These are phyloP conservation scores for Latrodectus geometricus DNA, from an alignment of 1,140 invertebrate genomes.

Conservation along the genomic window DNA sequence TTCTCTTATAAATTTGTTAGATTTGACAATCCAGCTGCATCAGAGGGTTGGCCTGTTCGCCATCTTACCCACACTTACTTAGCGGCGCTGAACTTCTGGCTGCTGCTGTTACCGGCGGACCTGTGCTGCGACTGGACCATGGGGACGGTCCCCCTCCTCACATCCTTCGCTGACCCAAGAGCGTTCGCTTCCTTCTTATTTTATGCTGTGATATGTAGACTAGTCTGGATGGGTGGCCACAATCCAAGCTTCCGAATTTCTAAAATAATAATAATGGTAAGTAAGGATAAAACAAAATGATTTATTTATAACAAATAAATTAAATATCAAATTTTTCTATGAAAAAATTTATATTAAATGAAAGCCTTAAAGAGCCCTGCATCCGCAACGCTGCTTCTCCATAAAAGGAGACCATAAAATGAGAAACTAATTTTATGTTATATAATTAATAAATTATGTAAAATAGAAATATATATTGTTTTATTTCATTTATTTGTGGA, in stretches of 20 bases:
- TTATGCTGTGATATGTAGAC: conserved; percentile 73
- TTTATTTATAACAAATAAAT: no score
- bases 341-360: no score
- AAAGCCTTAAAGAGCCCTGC: no score
- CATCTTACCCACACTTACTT: conserved; percentile 95
- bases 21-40: conserved; percentile 93
- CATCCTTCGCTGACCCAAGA: conserved; percentile 81
- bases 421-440: no score
- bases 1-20: conserved; percentile 69
- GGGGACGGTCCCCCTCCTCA: conserved; percentile 91
- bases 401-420: no score
- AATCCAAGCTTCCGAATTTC: not conserved
- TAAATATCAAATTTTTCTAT: no score
- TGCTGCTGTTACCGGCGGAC: conserved; percentile 87
- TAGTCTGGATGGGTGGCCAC: conserved; percentile 47
- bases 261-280: conserved; percentile 71
- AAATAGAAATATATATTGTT: no score
- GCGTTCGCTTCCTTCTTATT: conserved; percentile 86
- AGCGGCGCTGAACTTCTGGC: conserved; percentile 88
- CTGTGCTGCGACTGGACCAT: conserved; percentile 99
- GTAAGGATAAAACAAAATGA: conserved; percentile 57
- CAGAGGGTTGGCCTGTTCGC: conserved; percentile 79
- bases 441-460: no score
- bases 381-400: no score
- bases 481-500: no score